Percentiles rank a stretch among this genome's conserved stretches.
These are phyloP conservation scores for Lasioglossum calceatum DNA, from an alignment of 2,888 invertebrate genomes.

Conservation along the genomic window DNA sequence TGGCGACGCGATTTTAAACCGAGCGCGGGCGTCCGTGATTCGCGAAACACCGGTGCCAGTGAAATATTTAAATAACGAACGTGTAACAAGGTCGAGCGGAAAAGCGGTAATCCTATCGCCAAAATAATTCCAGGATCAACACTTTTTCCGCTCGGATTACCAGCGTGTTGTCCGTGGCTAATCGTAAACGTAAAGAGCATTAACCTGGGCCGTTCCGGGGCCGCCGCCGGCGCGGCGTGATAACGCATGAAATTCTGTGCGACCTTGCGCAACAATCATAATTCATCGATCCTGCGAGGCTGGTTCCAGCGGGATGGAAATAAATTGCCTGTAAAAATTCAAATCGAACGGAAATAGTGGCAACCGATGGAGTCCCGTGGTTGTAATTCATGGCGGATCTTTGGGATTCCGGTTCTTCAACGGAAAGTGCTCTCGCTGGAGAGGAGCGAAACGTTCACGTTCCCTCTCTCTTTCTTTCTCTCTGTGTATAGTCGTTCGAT, in stretches of 20 bases:
- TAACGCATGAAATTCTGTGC: conserved; percentile 42
- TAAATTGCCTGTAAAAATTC: conserved; percentile 63
- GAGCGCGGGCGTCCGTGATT: background rate
- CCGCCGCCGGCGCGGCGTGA: background rate
- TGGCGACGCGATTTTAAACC: background rate
- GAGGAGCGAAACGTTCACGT: background rate
- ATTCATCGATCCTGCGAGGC: conserved; percentile 44
- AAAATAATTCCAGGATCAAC: conserved; percentile 10
- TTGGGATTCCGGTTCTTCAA: conserved; percentile 19
- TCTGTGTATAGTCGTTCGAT: background rate
- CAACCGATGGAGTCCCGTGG: conserved; percentile 36
- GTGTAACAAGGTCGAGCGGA: background rate
- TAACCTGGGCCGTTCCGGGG: background rate
- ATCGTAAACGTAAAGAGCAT: conserved; percentile 12
- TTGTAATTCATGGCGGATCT: conserved; percentile 53
- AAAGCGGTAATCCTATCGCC: background rate
- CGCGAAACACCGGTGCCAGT: background rate
- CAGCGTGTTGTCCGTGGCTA: background rate
- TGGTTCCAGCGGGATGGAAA: conserved; percentile 43
- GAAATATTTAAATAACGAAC: background rate
- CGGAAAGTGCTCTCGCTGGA: background rate
- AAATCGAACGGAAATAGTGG: conserved; percentile 58
- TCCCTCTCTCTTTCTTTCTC: background rate
- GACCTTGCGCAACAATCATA: conserved; percentile 43
- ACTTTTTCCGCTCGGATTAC: background rate